A percentile compares a stretch with the other conserved stretches of the same genome.
These are phyloP conservation scores for Pangasianodon gigas DNA, from an alignment of 2,113 vertebrate genomes.

Conservation along the genomic window DNA sequence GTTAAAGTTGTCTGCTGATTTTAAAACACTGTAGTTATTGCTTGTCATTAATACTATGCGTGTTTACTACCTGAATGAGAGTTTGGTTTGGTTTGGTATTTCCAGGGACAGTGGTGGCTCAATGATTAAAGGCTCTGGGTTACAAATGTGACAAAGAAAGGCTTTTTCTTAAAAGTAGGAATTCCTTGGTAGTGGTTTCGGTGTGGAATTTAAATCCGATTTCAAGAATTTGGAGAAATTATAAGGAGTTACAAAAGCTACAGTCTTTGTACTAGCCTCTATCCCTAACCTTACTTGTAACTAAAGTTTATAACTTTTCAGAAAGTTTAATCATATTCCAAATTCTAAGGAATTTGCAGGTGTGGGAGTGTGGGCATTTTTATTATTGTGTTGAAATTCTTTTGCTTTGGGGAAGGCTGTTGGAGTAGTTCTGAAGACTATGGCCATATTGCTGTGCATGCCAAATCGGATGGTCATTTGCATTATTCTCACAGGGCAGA, in stretches of 20 bases:
- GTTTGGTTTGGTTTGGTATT: neutral
- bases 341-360: too few relatives aligned
- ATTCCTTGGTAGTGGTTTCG: neutral
- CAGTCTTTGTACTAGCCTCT: neutral
- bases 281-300: neutral
- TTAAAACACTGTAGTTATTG: neutral
- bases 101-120: neutral
- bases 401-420: neutral
- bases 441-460: neutral
- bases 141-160: neutral
- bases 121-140: neutral
- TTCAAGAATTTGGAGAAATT: neutral
- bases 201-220: neutral
- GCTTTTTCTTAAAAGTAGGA: too few relatives aligned
- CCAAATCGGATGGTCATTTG: neutral
- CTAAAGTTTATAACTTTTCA: neutral
- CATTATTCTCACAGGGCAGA: constrained; percentile 11
- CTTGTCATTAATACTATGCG: neutral
- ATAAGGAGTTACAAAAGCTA: neutral
- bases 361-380: neutral
- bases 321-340: neutral
- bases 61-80: neutral
- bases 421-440: neutral
- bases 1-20: neutral
- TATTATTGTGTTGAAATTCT: neutral